These are phyloP conservation scores for Hydractinia echinata DNA, from an alignment of 30 jellyfish, hydroid and myxozoan species.

Conservation along the genomic window DNA sequence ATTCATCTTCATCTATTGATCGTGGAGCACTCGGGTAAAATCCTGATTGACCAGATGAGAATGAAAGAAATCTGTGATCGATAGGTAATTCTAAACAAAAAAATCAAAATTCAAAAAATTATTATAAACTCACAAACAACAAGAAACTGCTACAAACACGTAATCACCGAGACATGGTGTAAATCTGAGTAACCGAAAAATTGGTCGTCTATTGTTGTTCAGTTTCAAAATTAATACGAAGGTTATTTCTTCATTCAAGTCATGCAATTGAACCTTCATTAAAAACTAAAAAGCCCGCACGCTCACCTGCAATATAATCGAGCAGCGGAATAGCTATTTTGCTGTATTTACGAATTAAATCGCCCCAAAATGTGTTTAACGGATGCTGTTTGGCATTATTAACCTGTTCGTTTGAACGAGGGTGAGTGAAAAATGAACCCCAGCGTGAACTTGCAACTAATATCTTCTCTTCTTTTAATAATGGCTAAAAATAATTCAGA, in stretches of 20 bases:
- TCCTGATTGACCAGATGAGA: no score
- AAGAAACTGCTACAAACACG: no score
- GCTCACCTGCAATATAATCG: conserved; percentile 66
- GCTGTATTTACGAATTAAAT: conserved; percentile 49
- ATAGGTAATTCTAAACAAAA: no score
- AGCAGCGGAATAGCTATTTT: conserved; percentile 65
- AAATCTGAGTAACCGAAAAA: no score
- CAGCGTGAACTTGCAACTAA: conserved; percentile 69
- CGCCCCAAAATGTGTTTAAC: conserved; percentile 72
- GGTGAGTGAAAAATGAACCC: conserved; percentile 81
- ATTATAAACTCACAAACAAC: no score
- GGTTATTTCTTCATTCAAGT: neutral
- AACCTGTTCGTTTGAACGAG: conserved; percentile 1
- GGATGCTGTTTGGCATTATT: conserved; percentile 24
- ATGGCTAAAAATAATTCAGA: neutral
- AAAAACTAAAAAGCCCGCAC: neutral
- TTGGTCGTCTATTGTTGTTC: no score
- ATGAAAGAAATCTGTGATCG: no score
- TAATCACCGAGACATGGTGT: no score
- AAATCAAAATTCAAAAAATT: no score
- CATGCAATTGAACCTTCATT: neutral
- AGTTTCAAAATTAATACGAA: no score
- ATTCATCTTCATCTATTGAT: no score
- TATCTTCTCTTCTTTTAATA: conserved; percentile 44
- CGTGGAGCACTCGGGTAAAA: no score